Conservation (phyloP, 2,113 vertebrate genomes). For the Pteronura brasiliensis region DNA sequence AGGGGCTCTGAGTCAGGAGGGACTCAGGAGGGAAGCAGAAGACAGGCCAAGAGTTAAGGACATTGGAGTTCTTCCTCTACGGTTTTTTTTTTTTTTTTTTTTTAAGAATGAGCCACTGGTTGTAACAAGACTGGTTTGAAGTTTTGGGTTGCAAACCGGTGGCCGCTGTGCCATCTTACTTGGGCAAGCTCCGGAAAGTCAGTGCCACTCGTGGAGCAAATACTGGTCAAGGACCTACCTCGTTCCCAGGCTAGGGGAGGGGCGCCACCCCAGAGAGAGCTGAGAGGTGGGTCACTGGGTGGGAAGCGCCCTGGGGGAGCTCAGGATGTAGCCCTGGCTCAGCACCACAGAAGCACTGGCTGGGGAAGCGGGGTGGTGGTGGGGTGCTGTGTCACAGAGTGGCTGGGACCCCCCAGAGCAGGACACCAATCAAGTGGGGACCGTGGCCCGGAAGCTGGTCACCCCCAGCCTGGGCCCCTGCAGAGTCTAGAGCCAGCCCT, state of each 20-base stretch:
- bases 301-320: neutral
- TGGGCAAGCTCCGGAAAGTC: neutral
- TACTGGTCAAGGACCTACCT: neutral
- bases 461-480: neutral
- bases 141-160: neutral
- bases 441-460: neutral
- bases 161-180: rapidly evolving
- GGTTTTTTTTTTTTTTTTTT: neutral
- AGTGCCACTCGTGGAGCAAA: neutral
- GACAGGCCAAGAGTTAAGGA: neutral
- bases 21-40: neutral
- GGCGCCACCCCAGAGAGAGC: rapidly evolving
- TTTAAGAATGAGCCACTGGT: neutral
- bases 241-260: neutral
- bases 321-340: neutral
- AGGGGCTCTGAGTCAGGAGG: neutral
- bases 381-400: neutral
- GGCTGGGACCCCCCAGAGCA: neutral
- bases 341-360: rapidly evolving
- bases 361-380: too few species aligned
- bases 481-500: neutral
- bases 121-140: neutral
- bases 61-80: too few species aligned
- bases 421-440: neutral
- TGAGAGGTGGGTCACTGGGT: rapidly evolving